Percentiles rank a stretch among this genome's conserved stretches.
phyloP scores from a whole-genome alignment of 2,113 vertebrate species.

The Ursus arctos region DNA sequence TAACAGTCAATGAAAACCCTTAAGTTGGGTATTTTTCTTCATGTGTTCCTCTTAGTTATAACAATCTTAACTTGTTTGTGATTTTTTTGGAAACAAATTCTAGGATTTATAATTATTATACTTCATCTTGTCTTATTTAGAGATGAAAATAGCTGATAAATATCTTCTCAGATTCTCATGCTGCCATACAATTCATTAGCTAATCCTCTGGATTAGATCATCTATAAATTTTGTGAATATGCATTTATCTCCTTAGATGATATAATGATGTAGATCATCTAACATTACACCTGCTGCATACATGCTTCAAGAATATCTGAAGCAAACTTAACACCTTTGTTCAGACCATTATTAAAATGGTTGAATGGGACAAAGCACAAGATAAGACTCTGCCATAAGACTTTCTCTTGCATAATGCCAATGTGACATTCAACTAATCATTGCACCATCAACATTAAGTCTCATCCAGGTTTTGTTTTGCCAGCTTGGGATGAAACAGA shows the following conservation, averaged over 20 bases:
- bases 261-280: background rate
- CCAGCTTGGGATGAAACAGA: background rate
- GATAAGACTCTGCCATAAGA: background rate
- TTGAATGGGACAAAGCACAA: background rate
- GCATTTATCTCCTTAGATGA: background rate
- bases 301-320: background rate
- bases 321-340: background rate
- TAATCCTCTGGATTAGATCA: background rate
- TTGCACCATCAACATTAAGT: background rate
- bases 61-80: background rate
- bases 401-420: background rate
- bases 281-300: background rate
- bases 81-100: background rate
- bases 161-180: background rate
- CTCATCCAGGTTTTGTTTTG: background rate
- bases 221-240: constrained; percentile 6
- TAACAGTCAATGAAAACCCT: background rate
- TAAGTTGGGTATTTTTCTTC: background rate
- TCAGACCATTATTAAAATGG: background rate
- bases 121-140: background rate
- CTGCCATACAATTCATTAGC: background rate
- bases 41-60: background rate
- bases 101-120: background rate
- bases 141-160: background rate
- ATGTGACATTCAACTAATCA: background rate